phyloP scores from a whole-genome alignment of 2,888 invertebrate species.

The Endomychus coccineus region DNA sequence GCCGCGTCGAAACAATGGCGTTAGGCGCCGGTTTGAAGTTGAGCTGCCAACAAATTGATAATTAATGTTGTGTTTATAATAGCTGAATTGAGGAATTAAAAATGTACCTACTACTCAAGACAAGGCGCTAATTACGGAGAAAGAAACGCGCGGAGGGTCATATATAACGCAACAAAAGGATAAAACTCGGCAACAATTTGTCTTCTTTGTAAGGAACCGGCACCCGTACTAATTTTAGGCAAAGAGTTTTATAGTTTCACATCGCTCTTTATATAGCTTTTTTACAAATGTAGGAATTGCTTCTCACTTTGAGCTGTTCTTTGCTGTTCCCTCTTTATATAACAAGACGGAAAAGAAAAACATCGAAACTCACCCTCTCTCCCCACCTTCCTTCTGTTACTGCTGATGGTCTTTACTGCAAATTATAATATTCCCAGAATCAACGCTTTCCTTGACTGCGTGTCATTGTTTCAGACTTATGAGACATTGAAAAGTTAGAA shows the following conservation, averaged over 20 bases:
- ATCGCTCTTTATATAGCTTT: slow-evolving; percentile 37
- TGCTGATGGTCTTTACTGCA: not conserved
- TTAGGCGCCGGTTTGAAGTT: slow-evolving; percentile 34
- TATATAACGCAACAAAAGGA: slow-evolving; percentile 35
- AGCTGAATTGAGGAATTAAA: slow-evolving; percentile 43
- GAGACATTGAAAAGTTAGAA: too few species aligned
- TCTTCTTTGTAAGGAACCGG: slow-evolving; percentile 29
- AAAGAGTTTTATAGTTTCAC: slow-evolving; percentile 41
- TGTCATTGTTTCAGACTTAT: too few species aligned
- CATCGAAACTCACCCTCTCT: too few species aligned
- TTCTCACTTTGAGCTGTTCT: slow-evolving; percentile 35
- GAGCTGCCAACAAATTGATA: slow-evolving; percentile 42
- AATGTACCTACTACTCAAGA: slow-evolving; percentile 43
- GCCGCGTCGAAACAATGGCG: slow-evolving; percentile 42
- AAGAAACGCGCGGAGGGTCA: slow-evolving; percentile 20
- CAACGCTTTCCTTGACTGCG: too few species aligned
- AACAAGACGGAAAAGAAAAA: slow-evolving; percentile 12
- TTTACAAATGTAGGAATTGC: slow-evolving; percentile 38
- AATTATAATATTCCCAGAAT: not conserved
- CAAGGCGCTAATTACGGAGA: slow-evolving; percentile 36
- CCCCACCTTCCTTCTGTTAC: not conserved
- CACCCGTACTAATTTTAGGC: slow-evolving; percentile 38
- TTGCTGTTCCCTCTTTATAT: slow-evolving; percentile 24
- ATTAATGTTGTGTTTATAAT: slow-evolving; percentile 47
- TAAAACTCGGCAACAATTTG: slow-evolving; percentile 32